Conservation (phyloP, 1,140 invertebrate genomes). For the Belonocnema kinseyi region DNA sequence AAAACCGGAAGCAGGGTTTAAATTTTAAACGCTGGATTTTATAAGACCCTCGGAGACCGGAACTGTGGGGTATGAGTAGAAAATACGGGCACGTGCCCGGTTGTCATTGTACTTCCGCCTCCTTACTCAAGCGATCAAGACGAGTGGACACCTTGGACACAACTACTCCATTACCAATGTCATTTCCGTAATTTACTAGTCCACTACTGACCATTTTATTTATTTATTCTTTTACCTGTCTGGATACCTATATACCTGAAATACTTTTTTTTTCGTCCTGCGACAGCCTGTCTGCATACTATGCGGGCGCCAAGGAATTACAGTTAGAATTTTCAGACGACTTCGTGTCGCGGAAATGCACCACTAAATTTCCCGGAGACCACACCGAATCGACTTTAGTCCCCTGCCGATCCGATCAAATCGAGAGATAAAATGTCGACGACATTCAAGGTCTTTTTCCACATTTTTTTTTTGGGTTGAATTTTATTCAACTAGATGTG, state of each 20-base stretch:
- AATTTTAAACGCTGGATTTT: slow-evolving; percentile 35
- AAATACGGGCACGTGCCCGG: slow-evolving; percentile 65
- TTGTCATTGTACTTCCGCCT: slow-evolving; percentile 25
- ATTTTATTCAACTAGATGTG: too few relatives aligned
- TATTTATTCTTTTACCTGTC: neutral
- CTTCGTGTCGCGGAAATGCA: too few relatives aligned
- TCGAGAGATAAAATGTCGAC: too few relatives aligned
- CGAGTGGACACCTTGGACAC: slow-evolving; percentile 49
- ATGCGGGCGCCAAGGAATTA: too few relatives aligned
- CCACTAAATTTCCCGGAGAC: too few relatives aligned
- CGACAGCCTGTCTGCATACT: neutral
- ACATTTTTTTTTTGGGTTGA: too few relatives aligned
- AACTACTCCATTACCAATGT: slow-evolving; percentile 69
- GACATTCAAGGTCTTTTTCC: too few relatives aligned
- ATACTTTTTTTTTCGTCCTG: neutral
- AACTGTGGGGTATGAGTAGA: slow-evolving; percentile 53
- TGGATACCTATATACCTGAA: neutral
- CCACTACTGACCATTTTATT: slow-evolving; percentile 31
- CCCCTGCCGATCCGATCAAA: too few relatives aligned
- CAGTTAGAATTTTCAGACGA: too few relatives aligned
- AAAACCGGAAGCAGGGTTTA: slow-evolving; percentile 10
- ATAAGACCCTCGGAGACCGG: slow-evolving; percentile 60
- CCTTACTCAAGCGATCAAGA: slow-evolving; percentile 26
- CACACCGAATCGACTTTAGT: too few relatives aligned
- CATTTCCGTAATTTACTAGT: slow-evolving; percentile 37